Evolutionary conservation across 2,113 vertebrate species (phyloP), one percentile per base, ranked within the genome.

Genomic region (Syrmaticus mikado): DNA sequence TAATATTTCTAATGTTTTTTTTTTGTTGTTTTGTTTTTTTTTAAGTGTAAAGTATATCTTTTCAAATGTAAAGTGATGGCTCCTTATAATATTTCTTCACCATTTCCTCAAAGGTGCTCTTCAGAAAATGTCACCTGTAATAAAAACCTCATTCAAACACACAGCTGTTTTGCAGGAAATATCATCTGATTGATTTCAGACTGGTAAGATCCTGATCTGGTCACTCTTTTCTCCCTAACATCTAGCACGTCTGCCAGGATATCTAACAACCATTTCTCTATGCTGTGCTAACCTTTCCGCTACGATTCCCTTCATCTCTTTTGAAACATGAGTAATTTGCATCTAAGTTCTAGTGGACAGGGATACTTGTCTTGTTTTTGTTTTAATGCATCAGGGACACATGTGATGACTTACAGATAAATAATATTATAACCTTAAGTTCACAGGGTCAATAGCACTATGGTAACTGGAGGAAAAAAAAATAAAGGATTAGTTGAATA

Each of bases 301-400:
- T 38, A 1, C 10, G 41, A 87, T 72, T 78, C 68, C n/a, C 46
- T 52, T 67, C 20, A 53, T 52, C 36, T 72, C n/a, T n/a, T 74
- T 75, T 3, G 74, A 85, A 92, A 82, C 28, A 11, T 1, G 9
- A 89, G 92, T 85, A 67, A 78, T 74, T 81, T 80, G 40, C 48
- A 34, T 81, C 71, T 21, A 74, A 73, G 32, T 90, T 85, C 61
- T 43, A 78, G 40, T 18, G 43, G 87, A 45, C 82, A 90, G 43
- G 22, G 64, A 85, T 36, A 27, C 30, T 94, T 84, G 28, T 76
- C 90, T 93, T 94, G 61, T 62, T 96, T 90, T 80, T 60, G 34
- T 87, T 93, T 93, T 24, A 81, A 91, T 80, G 79, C 38, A 16
- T 22, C 43, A 84, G 72, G 61, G 45, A 72, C 43, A 71, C 41